Base-by-base conservation (phyloP, 2,888 invertebrate genomes). In the Spodoptera exigua region DNA sequence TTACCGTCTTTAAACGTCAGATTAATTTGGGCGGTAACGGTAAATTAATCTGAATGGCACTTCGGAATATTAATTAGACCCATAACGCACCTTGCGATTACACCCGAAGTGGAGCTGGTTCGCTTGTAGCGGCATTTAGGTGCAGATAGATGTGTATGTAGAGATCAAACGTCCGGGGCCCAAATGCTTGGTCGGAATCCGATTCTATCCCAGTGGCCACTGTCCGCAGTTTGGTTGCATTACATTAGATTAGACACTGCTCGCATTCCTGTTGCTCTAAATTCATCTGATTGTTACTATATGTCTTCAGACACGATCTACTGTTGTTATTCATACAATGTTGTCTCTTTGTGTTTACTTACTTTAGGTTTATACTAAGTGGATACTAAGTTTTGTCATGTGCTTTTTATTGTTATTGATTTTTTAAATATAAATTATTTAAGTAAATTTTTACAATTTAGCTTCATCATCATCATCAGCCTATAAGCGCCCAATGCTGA, bases 161-260 rank as follows among this genome's bases (percentile, higher is more conserved):
- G 68, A 64, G 73, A 74, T 78, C 78, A 73, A 78, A 81, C 59
- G 79, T 81, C 79, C 79, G 79, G 66, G 66, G 62, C 73, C 83
- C 81, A 86, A 87, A 91, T 89, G 91, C 90, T 84, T 85, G 88
- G 83, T 83, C 78, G 93, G 92, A 92, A 92, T 93, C 86, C 85
- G 85, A 84, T 86, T 87, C 86, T 84, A 84, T 83, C 78, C 87
- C 85, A 78, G 74, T 79, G 80, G 80, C 82, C 87, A 84, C 84
- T 84, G 84, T 81, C 84, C 83, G 81, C 75, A 86, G 88, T 84
- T 86, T 82, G 87, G 87, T 87, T 85, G 87, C 88, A 90, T 90
- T 91, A 91, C 90, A 90, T 91, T 91, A 91, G 86, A 86, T 90
- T 89, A 90, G 86, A 85, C 87, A 85, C 85, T 80, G 84, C 79